phyloP scores from a whole-genome alignment of 2,113 vertebrate species.

The Aspiorhynchus laticeps region DNA sequence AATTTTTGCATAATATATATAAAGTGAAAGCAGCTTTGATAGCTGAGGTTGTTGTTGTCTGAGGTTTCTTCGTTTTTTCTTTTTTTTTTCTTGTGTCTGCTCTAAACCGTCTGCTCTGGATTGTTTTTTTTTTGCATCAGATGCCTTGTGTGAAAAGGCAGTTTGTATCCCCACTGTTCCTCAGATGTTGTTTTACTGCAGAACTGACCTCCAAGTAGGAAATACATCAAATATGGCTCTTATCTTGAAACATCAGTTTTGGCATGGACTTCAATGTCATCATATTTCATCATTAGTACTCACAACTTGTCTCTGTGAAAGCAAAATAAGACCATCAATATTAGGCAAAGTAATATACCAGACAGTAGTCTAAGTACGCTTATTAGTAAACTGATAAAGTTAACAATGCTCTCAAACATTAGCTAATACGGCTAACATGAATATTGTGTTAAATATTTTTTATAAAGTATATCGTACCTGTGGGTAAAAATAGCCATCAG shows the following conservation, averaged over 20 bases:
- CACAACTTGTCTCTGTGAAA: conserved; percentile 82
- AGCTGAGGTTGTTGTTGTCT: conserved; percentile 31
- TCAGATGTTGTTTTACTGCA: conserved; percentile 44
- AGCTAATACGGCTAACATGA: background rate
- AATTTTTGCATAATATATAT: background rate
- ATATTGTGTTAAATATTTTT: background rate
- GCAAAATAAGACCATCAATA: background rate
- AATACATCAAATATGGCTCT: conserved; percentile 48
- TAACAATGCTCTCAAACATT: background rate
- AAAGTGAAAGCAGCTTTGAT: background rate
- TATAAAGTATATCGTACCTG: conserved; percentile 68
- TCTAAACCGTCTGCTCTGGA: background rate
- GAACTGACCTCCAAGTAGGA: conserved; percentile 53
- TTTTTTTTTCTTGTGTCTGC: background rate
- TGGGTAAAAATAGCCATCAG: conserved; percentile 85
- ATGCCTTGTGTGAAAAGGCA: conserved; percentile 34
- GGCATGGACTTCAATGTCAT: conserved; percentile 23
- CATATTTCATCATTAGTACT: conserved; percentile 80
- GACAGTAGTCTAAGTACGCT: background rate
- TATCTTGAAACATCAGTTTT: background rate
- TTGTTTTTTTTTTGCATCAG: background rate
- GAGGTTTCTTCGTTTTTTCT: conserved; percentile 39
- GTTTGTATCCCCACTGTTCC: conserved; percentile 40
- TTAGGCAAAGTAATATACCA: background rate
- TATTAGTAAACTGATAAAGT: background rate